Base-by-base conservation (phyloP, 2,888 invertebrate species). In the Leucophora obtusa region DNA sequence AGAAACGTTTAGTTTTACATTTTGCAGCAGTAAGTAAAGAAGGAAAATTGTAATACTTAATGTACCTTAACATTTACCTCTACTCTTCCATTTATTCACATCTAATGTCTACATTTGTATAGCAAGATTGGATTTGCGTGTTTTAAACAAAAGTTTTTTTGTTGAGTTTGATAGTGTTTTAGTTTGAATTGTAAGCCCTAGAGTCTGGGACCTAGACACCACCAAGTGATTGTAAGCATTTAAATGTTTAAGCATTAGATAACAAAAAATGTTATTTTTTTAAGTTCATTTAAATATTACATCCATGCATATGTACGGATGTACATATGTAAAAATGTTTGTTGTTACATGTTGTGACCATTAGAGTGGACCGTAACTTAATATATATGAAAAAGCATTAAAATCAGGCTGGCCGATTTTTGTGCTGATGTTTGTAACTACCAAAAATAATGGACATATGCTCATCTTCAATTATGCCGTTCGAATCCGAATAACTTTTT, bases 61-160 rank as follows among this genome's bases (percentile, higher is more conserved):
- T 47, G 43, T 47, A 47, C 43, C 14, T 47, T 28, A 21, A 43
- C 53, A 59, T 70, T 62, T 53, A 6, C 11, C 1, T 11, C 28
- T 14, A n/a, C 43, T 71, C 21, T 21, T 43, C 28, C 28, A 28
- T 28, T 60, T 21, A 43, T 50, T 58, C 51, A 8, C 15, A 15
- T 80, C 71, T 80, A 79, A 80, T 79, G 82, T 82, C 78, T 82
- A 80, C 74, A 80, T 82, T 80, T 82, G 80, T 63, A 51, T 65
- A 60, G 47, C 10, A 21, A 59, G 72, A 73, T 76, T 73, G 63
- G 50, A 17, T 69, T 76, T 76, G 80, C 80, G 80, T 82, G 74
- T 82, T 82, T 65, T 21, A 47, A 35, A 24, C 21, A 59, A 77
- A 71, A 65, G 14, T 65, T 60, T 68, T 54, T 28, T 28, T 28